Base-by-base conservation (phyloP, 2,113 vertebrate genomes). In the Rhadina sibilatrix region DNA sequence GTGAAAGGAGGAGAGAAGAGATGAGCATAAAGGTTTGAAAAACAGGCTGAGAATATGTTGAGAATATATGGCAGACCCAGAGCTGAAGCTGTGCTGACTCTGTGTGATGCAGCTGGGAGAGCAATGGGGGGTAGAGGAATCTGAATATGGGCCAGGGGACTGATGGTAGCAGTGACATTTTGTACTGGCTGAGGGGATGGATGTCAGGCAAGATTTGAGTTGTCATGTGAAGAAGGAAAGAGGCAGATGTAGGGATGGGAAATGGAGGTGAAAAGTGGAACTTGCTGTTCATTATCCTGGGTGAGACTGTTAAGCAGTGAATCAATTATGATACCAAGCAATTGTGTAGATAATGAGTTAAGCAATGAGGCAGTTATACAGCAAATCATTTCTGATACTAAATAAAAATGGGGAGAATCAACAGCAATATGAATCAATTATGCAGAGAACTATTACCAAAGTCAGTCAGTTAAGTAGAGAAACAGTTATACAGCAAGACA, bases 361-460 rank as follows among this genome's bases (percentile, higher is more conserved):
- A 91, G 94, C 94, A 94, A 80, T 90, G 95, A 93, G 93, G 89
- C 86, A 77, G 80, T 97, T 92, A 92, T 15, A 92, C 38, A 92
- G 89, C 68, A 87, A 89, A 84, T 95, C 0, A 78, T 95, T 96
- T 90, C 71, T 92, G 52, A 52, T 91, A 91, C 94, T 94, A 91
- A 94, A 95, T 95, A 96, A 96, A 95, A 97, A 97, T 87, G 80
- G 92, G n/a, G 35, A 78, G 80, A 95, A 92, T 97, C 94, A 95
- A 96, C 91, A 95, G 91, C 83, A 84, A 75, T 92, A 90, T 60
- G 86, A 95, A 94, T 96, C 95, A 97, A 57, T 97, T 97, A 95
- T 64, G 77, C 76, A 89, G 83, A 71, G 65, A 79, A 91, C 94
- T 92, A 84, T 94, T 95, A 93, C 72, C 23, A 20, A 92, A 95